phyloP scores from a whole-genome alignment of 2,113 vertebrate species.

The Crotalus horridus region DNA sequence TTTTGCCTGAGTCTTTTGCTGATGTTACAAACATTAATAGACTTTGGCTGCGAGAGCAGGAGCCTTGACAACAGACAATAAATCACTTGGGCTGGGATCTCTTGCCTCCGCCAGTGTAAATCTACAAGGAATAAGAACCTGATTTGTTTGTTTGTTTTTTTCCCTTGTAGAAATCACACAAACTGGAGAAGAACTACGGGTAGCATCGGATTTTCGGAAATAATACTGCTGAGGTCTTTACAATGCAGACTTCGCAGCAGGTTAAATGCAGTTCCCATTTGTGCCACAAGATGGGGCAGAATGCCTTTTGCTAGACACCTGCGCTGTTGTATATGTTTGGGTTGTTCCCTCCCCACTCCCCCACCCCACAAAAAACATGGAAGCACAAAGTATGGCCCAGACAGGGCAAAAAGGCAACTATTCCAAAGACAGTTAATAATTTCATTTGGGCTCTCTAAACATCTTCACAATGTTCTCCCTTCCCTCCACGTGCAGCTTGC shows the following conservation, averaged over 20 bases:
- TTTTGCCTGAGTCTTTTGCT: background rate
- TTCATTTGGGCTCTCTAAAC: background rate
- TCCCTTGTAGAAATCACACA: background rate
- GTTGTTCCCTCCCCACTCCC: background rate
- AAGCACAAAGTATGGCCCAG: background rate
- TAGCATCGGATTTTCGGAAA: background rate
- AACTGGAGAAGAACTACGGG: background rate
- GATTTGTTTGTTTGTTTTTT: background rate
- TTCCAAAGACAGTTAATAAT: background rate
- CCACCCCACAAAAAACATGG: too few species aligned
- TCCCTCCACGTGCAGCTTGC: background rate
- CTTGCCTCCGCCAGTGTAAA: background rate
- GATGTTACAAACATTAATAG: background rate
- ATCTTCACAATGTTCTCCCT: background rate
- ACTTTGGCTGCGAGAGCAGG: background rate
- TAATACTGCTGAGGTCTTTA: background rate
- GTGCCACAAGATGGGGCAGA: conserved; percentile 63
- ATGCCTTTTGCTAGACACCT: conserved; percentile 19
- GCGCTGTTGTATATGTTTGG: background rate
- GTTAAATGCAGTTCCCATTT: background rate
- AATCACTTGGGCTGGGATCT: background rate
- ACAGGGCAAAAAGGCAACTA: background rate
- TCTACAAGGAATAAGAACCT: background rate
- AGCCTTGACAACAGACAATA: background rate
- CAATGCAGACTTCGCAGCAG: background rate